Percentiles rank a stretch among this genome's conserved stretches.
Evolutionary conservation across 2,113 vertebrate genomes (phyloP).

Genomic region (Heterocephalus glaber): DNA sequence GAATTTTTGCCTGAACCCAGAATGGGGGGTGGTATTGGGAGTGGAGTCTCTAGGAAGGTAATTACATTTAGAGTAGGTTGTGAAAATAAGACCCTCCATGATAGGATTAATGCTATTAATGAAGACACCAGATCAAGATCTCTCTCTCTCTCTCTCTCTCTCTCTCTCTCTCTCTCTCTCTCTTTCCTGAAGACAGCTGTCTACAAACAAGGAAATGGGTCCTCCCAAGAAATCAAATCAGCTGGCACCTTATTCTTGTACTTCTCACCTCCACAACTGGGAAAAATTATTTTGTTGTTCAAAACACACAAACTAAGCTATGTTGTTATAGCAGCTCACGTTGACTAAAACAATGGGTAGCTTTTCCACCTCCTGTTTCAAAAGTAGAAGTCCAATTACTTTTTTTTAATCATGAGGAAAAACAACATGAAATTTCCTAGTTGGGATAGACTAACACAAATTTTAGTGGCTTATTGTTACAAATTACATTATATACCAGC

Average conservation of each 20-base stretch:
- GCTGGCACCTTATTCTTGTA: neutral
- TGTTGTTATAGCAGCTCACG: neutral
- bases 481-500: neutral
- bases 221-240: neutral
- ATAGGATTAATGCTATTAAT: neutral
- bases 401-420: neutral
- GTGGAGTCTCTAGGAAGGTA: neutral
- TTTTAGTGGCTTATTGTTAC: neutral
- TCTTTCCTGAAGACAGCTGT: neutral
- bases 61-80: neutral
- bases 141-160: no score
- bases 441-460: neutral
- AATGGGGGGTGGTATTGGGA: neutral
- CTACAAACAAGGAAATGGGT: accelerated
- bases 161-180: no score
- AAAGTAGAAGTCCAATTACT: neutral
- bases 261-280: neutral
- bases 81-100: neutral
- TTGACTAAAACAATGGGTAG: neutral
- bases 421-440: neutral
- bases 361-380: neutral
- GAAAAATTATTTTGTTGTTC: neutral
- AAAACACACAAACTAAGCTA: neutral
- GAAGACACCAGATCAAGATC: neutral
- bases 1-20: neutral